Conservation (phyloP, 2,888 invertebrate genomes). For the Cremastinae sp. region DNA sequence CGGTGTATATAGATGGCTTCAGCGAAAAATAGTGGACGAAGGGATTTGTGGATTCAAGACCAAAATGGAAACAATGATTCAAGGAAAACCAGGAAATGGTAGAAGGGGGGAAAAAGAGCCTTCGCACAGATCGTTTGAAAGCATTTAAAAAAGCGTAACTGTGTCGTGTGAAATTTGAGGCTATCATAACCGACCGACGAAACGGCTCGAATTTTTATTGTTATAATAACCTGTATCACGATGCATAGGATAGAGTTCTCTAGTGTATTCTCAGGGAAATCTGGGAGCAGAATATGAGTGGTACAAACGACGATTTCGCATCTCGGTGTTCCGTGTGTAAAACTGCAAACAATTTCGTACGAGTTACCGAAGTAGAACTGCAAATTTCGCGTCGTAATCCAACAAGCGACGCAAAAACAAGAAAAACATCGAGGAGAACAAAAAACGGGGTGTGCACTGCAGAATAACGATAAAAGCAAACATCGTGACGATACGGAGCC, state of each 20-base stretch:
- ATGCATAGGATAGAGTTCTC: conserved; percentile 22
- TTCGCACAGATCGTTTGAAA: conserved; percentile 28
- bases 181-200: conserved; percentile 16
- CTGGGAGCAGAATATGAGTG: conserved; percentile 9
- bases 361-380: neutral
- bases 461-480: conserved; percentile 3
- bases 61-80: conserved; percentile 27
- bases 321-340: conserved; percentile 28
- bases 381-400: conserved; percentile 4
- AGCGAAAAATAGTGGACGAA: conserved; percentile 32
- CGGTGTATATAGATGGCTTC: conserved; percentile 28
- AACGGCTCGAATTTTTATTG: conserved; percentile 36
- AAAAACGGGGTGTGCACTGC: conserved; percentile 1
- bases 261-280: conserved; percentile 13
- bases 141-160: conserved; percentile 57
- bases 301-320: conserved; percentile 24
- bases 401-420: conserved; percentile 18
- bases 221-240: conserved; percentile 29
- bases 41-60: conserved; percentile 34
- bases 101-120: neutral
- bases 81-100: neutral
- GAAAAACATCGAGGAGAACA: neutral
- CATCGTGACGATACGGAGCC: conserved; percentile 3
- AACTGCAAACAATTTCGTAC: conserved; percentile 27
- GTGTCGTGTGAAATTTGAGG: conserved; percentile 16